Evolutionary conservation across 2,888 invertebrate genomes (phyloP), one percentile per base, ranked within the genome.

Genomic region (Galeopsomyia nigrocyanea): DNA sequence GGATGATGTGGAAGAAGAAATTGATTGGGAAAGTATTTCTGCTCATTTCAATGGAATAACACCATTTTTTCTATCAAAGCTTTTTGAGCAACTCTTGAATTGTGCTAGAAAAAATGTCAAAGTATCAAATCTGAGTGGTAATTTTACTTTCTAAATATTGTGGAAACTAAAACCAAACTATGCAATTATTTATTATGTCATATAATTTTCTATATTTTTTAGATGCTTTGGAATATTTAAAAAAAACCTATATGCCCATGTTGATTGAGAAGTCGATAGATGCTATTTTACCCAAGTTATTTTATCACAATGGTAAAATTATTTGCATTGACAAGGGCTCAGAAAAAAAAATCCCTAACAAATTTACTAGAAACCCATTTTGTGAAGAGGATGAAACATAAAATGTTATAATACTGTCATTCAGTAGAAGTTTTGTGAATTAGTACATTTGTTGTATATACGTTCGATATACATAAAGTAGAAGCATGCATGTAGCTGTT

Each of bases 31-130:
- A 0, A 64, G 74, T 46, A 74, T 82, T 21, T 68, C 71, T 0
- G 74, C 56, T 66, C 58, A 78, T 74, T 84, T 84, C 49, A 81
- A 83, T 56, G 83, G 84, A 19, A 63, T 77, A 46, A 83, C 83
- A 13, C 68, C 71, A 3, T 1, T 31, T 5, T 83, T 82, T 76
- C 69, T 84, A 13, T 75, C 75, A 21, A 71, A 63, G 69, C 10
- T 73, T 60, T 83, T 82, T 49, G 68, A 66, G 3, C 39, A 49
- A 14, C 60, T 73, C 21, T n/a, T 53, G 5, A 6, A 60, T 16
- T 16, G 39, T 61, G 68, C 39, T 17, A 17, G 50, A 65, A 55
- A 7, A 9, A 49, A 64, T 55, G 17, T 60, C 3, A 10, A 60
- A 21, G 26, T 47, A 16, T 19, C 19, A 14, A 5, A 58, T 13